phyloP scores from a whole-genome alignment of 1,140 invertebrate genomes.

The Bicyclus anynana region DNA sequence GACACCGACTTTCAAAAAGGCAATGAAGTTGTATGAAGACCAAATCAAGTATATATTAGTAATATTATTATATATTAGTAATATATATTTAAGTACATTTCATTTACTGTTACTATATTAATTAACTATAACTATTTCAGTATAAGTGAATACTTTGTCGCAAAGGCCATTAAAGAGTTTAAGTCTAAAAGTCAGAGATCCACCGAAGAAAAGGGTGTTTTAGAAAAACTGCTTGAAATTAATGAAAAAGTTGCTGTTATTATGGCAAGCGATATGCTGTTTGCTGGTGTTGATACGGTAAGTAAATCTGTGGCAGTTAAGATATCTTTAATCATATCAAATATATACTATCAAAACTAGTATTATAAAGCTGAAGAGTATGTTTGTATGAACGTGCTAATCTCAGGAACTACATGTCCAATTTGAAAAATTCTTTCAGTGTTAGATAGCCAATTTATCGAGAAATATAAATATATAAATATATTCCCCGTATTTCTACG shows the following conservation, averaged over 20 bases:
- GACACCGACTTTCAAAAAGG: slow-evolving; percentile 78
- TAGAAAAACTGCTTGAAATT: slow-evolving; percentile 77
- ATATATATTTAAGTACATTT: too few relatives aligned
- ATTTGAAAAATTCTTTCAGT: too few relatives aligned
- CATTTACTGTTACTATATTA: too few relatives aligned
- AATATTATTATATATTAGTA: too few relatives aligned
- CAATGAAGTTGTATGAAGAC: slow-evolving; percentile 67
- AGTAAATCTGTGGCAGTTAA: too few relatives aligned
- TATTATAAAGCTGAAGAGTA: background rate
- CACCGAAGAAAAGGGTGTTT: slow-evolving; percentile 61
- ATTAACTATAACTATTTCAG: slow-evolving; percentile 28
- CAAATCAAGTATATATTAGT: slow-evolving; percentile 45
- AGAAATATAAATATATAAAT: too few relatives aligned
- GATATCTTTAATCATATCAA: too few relatives aligned
- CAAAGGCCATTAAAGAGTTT: slow-evolving; percentile 36
- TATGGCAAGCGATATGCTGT: slow-evolving; percentile 85
- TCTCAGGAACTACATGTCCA: too few relatives aligned
- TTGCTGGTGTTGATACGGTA: slow-evolving; percentile 88
- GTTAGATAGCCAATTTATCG: too few relatives aligned
- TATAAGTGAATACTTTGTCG: slow-evolving; percentile 41
- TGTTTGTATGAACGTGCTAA: too few relatives aligned
- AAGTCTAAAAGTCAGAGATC: slow-evolving; percentile 21
- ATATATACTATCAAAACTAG: too few relatives aligned
- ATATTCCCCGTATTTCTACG: too few relatives aligned
- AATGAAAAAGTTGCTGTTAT: slow-evolving; percentile 77